Percentiles rank a stretch among this genome's conserved stretches.
phyloP scores from a whole-genome alignment of 1,140 invertebrate species.

The Drosophila bocki region DNA sequence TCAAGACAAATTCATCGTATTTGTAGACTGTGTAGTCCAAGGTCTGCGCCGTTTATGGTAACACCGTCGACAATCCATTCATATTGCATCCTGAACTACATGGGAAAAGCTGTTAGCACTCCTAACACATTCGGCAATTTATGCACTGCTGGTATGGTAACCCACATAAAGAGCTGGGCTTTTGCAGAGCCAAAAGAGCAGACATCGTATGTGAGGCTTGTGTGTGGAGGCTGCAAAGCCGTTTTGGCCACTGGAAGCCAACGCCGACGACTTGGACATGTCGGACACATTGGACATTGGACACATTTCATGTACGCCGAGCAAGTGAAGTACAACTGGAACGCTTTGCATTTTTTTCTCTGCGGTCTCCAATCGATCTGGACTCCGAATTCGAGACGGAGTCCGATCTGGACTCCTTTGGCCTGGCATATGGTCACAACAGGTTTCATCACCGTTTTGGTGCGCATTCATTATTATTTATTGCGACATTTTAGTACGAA shows the following conservation, averaged over 20 bases:
- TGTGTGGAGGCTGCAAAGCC: slow-evolving; percentile 14
- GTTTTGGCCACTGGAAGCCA: slow-evolving; percentile 18
- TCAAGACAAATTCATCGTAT: slow-evolving; percentile 20
- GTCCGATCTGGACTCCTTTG: slow-evolving; percentile 41
- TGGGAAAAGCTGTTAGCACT: slow-evolving; percentile 43
- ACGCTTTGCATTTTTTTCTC: slow-evolving; percentile 52
- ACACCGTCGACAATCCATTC: slow-evolving; percentile 9
- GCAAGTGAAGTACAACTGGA: slow-evolving; percentile 59
- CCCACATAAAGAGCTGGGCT: slow-evolving; percentile 25
- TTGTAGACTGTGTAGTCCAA: slow-evolving; percentile 24
- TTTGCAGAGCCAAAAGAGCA: slow-evolving; percentile 24
- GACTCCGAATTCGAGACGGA: slow-evolving; percentile 20
- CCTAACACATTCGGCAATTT: slow-evolving; percentile 39
- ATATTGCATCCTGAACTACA: slow-evolving; percentile 40
- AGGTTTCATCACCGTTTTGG: slow-evolving; percentile 74
- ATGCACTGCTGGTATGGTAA: slow-evolving; percentile 33
- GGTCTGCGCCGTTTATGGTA: slow-evolving; percentile 24
- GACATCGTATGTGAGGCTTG: slow-evolving; percentile 8
- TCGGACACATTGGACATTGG: slow-evolving; percentile 43
- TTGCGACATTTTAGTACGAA: slow-evolving; percentile 70
- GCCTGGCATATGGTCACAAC: slow-evolving; percentile 69
- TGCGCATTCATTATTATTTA: slow-evolving; percentile 78
- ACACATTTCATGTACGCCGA: slow-evolving; percentile 62
- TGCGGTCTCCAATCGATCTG: slow-evolving; percentile 56
- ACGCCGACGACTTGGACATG: slow-evolving; percentile 18